phyloP scores from a whole-genome alignment of 1,140 invertebrate species.

The Cotesia vestalis region DNA sequence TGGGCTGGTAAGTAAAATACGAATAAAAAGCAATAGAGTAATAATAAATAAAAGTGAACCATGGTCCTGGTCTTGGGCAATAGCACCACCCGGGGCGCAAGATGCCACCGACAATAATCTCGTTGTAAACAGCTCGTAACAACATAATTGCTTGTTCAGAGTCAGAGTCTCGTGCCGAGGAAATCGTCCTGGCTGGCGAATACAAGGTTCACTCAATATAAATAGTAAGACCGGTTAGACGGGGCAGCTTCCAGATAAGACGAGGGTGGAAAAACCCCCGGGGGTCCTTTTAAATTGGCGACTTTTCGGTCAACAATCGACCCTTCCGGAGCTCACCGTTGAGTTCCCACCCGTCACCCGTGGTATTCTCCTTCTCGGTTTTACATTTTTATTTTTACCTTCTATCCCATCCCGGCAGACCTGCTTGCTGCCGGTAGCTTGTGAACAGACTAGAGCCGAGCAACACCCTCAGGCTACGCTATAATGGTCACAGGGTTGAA shows the following conservation, averaged over 20 bases:
- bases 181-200: conserved; percentile 12
- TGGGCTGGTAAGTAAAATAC: too few species aligned
- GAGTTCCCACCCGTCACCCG: conserved; percentile 46
- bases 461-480: conserved; percentile 60
- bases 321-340: conserved; percentile 58
- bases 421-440: conserved; percentile 4
- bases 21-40: too few species aligned
- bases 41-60: too few species aligned
- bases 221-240: conserved; percentile 9
- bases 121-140: conserved; percentile 67
- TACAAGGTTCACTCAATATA: background rate
- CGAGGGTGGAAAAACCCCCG: conserved; percentile 49
- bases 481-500: conserved; percentile 59
- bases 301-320: conserved; percentile 68
- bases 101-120: conserved; percentile 66
- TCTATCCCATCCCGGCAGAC: background rate
- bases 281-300: conserved; percentile 67
- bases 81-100: conserved; percentile 56
- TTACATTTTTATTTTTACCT: conserved; percentile 36
- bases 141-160: conserved; percentile 65
- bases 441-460: conserved; percentile 36
- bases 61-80: too few species aligned
- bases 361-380: conserved; percentile 48
- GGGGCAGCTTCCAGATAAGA: background rate
- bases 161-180: conserved; percentile 32